A percentile compares a stretch with the other conserved stretches of the same genome.
phyloP scores from a whole-genome alignment of 2,113 vertebrate species.

The Balaeniceps rex region DNA sequence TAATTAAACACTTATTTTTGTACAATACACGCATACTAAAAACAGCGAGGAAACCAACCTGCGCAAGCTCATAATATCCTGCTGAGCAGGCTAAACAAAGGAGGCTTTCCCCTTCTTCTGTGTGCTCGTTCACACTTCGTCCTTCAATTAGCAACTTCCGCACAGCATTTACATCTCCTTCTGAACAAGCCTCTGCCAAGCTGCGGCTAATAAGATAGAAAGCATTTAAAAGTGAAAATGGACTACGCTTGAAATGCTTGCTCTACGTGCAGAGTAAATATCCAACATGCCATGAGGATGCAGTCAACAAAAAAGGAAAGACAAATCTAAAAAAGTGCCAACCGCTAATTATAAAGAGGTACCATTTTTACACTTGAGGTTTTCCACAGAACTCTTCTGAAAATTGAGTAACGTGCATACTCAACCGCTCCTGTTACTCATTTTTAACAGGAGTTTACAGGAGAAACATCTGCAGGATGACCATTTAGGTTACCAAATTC shows the following conservation, averaged over 20 bases:
- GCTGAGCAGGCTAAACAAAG: conserved; percentile 97
- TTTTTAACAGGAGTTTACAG: background rate
- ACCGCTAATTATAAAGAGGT: background rate
- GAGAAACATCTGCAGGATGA: background rate
- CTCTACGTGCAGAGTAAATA: background rate
- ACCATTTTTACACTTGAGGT: background rate
- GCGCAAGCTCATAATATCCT: conserved; percentile 98
- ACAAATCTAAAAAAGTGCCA: fast-evolving
- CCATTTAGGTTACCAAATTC: background rate
- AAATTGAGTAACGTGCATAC: fast-evolving
- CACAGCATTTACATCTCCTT: conserved; percentile 97
- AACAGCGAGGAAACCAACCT: conserved; percentile 75
- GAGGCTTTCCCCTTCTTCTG: conserved; percentile 97
- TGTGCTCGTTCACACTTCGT: conserved; percentile 98
- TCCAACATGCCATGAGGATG: fast-evolving
- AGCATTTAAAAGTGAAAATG: background rate
- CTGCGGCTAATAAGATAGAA: conserved; percentile 83
- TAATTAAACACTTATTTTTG: background rate
- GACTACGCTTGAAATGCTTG: background rate
- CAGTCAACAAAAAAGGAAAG: background rate
- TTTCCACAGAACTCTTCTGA: background rate
- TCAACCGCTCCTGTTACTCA: background rate
- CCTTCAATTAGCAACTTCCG: conserved; percentile 97
- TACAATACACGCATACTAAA: background rate
- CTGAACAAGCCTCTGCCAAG: conserved; percentile 98